Evolutionary conservation across 2,888 invertebrate species (phyloP).

Genomic region (Tetragnatha montana): DNA sequence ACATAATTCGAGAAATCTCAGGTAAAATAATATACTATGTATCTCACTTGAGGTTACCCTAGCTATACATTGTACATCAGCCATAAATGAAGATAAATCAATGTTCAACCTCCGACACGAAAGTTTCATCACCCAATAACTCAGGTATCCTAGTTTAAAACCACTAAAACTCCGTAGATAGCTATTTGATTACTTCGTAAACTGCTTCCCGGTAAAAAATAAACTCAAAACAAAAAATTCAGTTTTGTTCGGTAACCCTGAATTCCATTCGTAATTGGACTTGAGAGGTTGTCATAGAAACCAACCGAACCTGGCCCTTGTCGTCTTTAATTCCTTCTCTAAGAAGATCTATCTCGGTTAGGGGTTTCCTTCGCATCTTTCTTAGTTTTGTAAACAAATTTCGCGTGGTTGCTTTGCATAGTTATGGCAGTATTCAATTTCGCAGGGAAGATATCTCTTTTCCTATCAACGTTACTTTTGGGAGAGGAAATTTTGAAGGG

Average conservation of each 20-base stretch:
- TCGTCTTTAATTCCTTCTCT: constrained; percentile 22
- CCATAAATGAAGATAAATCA: constrained; percentile 19
- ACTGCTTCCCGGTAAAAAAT: constrained; percentile 2
- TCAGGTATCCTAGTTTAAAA: background rate
- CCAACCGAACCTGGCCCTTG: constrained; percentile 9
- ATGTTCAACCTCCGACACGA: background rate
- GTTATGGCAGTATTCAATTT: constrained; percentile 8
- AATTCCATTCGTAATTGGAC: constrained; percentile 45
- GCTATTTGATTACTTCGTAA: constrained; percentile 13
- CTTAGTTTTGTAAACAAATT: constrained; percentile 20
- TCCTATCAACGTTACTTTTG: background rate
- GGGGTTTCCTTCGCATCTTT: background rate
- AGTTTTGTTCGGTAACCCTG: constrained; percentile 31
- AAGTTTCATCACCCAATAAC: background rate
- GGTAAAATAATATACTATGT: too few species aligned
- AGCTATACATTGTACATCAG: background rate
- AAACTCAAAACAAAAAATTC: constrained; percentile 16
- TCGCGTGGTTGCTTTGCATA: constrained; percentile 15
- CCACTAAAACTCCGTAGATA: background rate
- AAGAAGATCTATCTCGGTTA: background rate
- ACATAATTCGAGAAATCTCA: too few species aligned
- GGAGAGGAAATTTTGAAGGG: background rate
- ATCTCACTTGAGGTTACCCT: too few species aligned
- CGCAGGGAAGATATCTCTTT: background rate
- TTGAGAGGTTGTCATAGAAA: constrained; percentile 38